Base-by-base conservation (phyloP, 2,797 vertebrate species). In the Euthynnus affinis region DNA sequence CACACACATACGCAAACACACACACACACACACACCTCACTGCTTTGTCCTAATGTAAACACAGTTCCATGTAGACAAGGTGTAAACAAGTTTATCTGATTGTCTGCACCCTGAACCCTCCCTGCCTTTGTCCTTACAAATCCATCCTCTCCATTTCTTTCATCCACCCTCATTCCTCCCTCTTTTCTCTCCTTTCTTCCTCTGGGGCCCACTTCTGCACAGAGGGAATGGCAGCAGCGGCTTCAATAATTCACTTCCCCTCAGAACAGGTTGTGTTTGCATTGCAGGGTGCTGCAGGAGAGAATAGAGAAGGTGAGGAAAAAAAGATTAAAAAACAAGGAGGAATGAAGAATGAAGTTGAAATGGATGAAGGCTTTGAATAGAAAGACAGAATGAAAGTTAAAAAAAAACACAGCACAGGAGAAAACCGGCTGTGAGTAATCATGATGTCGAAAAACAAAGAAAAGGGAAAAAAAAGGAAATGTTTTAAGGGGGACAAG, bases 231-330 rank as follows among this genome's bases (percentile, higher is more conserved):
- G 91, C 91, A 84, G 81, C 89, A 70, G 81, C 59, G 12, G 71
- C 84, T 93, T 95, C 89, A 94, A 95, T 94, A 91, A 95, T 95
- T 95, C 91, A 95, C 89, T 88, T 86, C 78, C 87, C 91, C 89
- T 89, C 88, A 78, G 92, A 94, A 93, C 92, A 94, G 92, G 93
- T 93, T 94, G 93, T 92, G 93, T 95, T 95, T 94, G 93, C 91
- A 91, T 93, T 92, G 92, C 84, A 87, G 88, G 89, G 89, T 55
- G 92, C 94, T 92, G 88, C 84, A 84, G 91, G 88, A 86, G 68
- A 81, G 90, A 93, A 93, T 76, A 86, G 86, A 90, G 88, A 92
- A 91, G 90, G 77, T 65, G 71, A 83, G 78, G 73, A 85, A 82
- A 86, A 86, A 86, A 89, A 92, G 87, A 92, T 91, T 92, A 92